phyloP scores from a whole-genome alignment of 2,797 vertebrate genomes.

The Limosa lapponica region DNA sequence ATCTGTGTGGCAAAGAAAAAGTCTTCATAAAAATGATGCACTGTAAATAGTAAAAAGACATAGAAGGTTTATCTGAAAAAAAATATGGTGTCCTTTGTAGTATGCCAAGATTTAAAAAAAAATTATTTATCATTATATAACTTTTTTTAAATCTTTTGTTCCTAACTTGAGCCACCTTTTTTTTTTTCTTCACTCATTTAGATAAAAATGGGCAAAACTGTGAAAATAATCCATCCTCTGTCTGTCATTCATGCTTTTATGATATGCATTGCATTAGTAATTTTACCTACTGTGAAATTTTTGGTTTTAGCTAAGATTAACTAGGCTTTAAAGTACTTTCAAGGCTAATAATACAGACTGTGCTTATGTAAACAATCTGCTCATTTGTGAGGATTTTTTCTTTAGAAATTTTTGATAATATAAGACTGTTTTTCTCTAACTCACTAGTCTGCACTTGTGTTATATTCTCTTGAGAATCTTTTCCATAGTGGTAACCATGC shows the following conservation, averaged over 20 bases:
- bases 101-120: background rate
- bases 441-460: background rate
- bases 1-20: background rate
- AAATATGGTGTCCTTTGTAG: background rate
- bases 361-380: background rate
- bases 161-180: background rate
- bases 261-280: background rate
- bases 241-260: background rate
- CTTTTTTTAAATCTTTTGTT: background rate
- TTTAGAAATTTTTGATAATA: background rate
- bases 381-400: background rate
- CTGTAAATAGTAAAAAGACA: background rate
- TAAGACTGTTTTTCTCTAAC: background rate
- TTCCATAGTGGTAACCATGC: background rate
- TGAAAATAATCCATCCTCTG: background rate
- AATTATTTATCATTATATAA: background rate
- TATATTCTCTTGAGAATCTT: background rate
- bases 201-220: background rate
- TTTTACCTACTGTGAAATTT: background rate
- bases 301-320: slow-evolving; percentile 12
- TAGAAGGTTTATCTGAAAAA: background rate
- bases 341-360: background rate
- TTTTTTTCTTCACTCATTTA: background rate
- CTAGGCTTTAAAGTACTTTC: background rate
- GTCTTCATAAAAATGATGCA: background rate